These are phyloP conservation scores for Lordiphosa stackelbergi DNA, from an alignment of 1,140 invertebrate species.

Conservation along the genomic window DNA sequence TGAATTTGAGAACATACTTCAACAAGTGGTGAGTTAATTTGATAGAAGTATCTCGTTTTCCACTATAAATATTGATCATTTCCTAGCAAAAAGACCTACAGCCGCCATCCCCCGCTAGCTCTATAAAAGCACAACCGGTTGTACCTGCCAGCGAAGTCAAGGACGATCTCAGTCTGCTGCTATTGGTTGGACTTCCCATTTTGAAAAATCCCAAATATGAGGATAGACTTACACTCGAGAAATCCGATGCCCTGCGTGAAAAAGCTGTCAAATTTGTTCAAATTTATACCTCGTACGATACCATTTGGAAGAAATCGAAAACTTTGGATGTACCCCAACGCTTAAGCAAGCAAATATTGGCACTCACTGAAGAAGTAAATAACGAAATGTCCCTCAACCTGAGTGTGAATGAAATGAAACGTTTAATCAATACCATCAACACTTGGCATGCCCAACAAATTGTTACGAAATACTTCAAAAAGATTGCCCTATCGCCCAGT, in stretches of 20 bases:
- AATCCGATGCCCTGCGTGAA: constrained; percentile 21
- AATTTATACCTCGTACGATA: constrained; percentile 12
- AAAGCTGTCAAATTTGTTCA: constrained; percentile 26
- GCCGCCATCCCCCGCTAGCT: no score
- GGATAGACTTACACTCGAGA: constrained; percentile 24
- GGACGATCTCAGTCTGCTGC: constrained; percentile 15
- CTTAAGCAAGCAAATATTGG: neutral
- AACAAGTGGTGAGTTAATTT: neutral
- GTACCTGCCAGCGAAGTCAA: no score
- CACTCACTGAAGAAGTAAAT: constrained; percentile 28
- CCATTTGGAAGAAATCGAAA: constrained; percentile 27
- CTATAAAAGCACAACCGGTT: no score
- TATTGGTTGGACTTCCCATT: constrained; percentile 38
- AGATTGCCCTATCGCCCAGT: constrained; percentile 9
- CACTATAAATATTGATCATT: no score
- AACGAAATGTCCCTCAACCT: constrained; percentile 16
- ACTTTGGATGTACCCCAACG: neutral
- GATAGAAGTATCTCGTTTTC: no score
- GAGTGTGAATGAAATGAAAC: constrained; percentile 37
- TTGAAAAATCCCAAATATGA: constrained; percentile 26
- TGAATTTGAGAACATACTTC: neutral
- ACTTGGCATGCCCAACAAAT: constrained; percentile 38
- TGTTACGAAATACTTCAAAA: constrained; percentile 29
- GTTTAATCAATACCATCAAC: constrained; percentile 53
- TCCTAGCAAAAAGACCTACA: neutral